phyloP scores from a whole-genome alignment of 2,113 vertebrate species.

The Sinocyclocheilus anshuiensis region DNA sequence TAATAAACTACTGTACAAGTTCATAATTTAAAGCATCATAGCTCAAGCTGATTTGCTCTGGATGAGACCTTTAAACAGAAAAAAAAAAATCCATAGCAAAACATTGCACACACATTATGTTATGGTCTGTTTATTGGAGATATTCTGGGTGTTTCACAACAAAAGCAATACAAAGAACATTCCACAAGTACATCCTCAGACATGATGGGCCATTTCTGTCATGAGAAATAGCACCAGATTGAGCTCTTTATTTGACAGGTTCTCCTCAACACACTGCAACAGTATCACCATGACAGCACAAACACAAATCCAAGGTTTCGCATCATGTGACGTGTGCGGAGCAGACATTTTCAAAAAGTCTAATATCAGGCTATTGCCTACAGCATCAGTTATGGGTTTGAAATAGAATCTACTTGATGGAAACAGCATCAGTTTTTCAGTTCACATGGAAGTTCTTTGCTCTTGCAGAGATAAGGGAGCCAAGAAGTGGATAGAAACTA shows the following conservation, averaged over 20 bases:
- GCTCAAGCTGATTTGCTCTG: background rate
- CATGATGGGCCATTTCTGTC: slow-evolving; percentile 1
- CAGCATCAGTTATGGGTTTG: background rate
- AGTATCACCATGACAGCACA: slow-evolving; percentile 17
- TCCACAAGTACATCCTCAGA: slow-evolving; percentile 48
- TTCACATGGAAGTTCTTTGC: background rate
- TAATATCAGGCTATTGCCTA: slow-evolving; percentile 14
- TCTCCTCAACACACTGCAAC: slow-evolving; percentile 1
- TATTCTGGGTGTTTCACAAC: slow-evolving; percentile 49
- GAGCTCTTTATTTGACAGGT: slow-evolving; percentile 23
- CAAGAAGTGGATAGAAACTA: slow-evolving; percentile 14
- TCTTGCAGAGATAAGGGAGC: background rate
- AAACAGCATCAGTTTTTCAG: slow-evolving; percentile 12
- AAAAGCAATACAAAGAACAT: slow-evolving; percentile 52
- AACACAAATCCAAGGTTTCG: background rate
- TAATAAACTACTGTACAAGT: background rate
- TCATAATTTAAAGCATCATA: background rate
- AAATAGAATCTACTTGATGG: background rate
- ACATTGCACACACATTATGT: background rate
- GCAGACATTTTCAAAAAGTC: background rate
- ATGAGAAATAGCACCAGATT: slow-evolving; percentile 26
- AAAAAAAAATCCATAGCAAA: background rate
- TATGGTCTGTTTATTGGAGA: slow-evolving; percentile 54
- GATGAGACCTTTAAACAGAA: background rate
- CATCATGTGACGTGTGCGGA: background rate